Base-by-base conservation (phyloP, 1,140 invertebrate species). In the Trichomalopsis sarcophagae region DNA sequence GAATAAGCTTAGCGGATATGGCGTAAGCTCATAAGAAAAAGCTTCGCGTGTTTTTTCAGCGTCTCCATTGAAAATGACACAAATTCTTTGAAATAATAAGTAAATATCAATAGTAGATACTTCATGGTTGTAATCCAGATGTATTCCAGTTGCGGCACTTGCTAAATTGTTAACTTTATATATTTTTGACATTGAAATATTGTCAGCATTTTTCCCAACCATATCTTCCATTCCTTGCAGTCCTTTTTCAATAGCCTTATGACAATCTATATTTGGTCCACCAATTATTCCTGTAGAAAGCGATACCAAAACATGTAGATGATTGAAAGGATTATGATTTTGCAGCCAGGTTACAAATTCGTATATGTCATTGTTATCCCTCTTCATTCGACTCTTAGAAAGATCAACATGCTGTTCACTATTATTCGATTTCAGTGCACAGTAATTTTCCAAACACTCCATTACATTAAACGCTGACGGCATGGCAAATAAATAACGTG, bases 371-470 rank as follows among this genome's bases (percentile, higher is more conserved):
- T 84, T 79, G 84, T 85, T 84, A 88, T 94, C 91, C 88, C 85
- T 90, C 87, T 90, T 89, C 30, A 92, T 87, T 84, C 93, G 84
- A 74, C 90, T 90, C 87, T 90, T 88, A 36, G 88, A 87, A 47
- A 89, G 82, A 89, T 93, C 92, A 82, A 92, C 89, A 89, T 93
- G 91, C 87, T 94, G 91, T 14, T 94, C 91, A 14, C 86, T 90
- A 17, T 91, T 89, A 85, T 86, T 84, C 68, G 90, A 89, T 69
- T 80, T 86, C 83, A 92, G 85, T 78, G 90, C 88, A 87, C 84
- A 85, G 76, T 91, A 86, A 86, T 87, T 84, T 91, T 93, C 91
- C 5, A 93, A 87, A 44, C 82, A 21, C 13, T 89, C 80, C 82
- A 86, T 85, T 5, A 88, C 82, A 71, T 86, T 79, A 66, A 82